Base-by-base conservation (phyloP, 1,140 invertebrate genomes). In the Drosophila jambulina region DNA sequence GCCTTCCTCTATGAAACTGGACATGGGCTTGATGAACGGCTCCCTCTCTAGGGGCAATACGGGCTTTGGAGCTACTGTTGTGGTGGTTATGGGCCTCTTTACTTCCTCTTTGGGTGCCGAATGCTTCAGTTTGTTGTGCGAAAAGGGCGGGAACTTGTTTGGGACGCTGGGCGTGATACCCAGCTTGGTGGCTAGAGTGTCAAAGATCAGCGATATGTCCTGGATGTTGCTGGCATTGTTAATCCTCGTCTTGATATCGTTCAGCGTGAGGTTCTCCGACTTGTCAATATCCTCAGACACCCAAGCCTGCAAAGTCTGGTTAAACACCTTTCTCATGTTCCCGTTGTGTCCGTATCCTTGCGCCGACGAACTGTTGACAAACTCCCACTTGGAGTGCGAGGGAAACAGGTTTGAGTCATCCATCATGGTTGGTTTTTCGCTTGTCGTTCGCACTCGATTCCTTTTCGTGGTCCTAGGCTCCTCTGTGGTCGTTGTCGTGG, bases 151-250 rank as follows among this genome's bases (percentile, higher is more conserved):
- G 23, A 88, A 79, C 48, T 92, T 93, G 8, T 80, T 91, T 8
- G 79, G 74, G 0, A 80, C 78, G 53, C 79, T 91, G 8, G 92
- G 85, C 1, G 82, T 91, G 6, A 93, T 93, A n/a, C 91, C 91
- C 74, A 93, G 59, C 53, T 93, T 93, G 13, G 92, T 92, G 57
- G 92, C 91, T 0, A 93, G 63, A 0, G 92, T 93, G 54, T 93
- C 92, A 48, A 93, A 93, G 42, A 93, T 93, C 2, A 93, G 56
- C 8, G 92, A 92, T 15, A 93, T 92, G 21, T 93, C 91, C 65
- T 93, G 87, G 27, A 93, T 92, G 57, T 93, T 92, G 46, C 76
- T 91, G 34, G 92, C 91, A 77, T 93, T 93, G 45, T 93, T 92
- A n/a, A 92, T 93, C 1, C 81, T 63, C 3, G 81, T 92, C 38